A percentile compares a stretch with the other conserved stretches of the same genome.
Evolutionary conservation across 2,797 vertebrate species (phyloP).

Genomic region (Alosa sapidissima): DNA sequence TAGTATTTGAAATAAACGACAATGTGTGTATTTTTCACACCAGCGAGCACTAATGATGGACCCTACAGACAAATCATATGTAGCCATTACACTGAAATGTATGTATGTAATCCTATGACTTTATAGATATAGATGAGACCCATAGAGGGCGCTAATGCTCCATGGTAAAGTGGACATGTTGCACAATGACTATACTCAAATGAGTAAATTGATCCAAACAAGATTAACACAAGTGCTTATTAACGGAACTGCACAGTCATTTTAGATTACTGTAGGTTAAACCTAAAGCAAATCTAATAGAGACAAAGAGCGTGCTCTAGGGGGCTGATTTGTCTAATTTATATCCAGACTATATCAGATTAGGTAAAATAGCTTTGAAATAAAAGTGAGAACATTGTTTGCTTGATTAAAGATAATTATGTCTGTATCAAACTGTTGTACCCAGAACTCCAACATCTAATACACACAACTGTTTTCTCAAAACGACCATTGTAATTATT

Average conservation of each 20-base stretch:
- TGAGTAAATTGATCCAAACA: background rate
- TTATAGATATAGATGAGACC: constrained; percentile 33
- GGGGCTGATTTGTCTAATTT: no score
- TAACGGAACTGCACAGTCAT: no score
- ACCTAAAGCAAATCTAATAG: no score
- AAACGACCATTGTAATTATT: no score
- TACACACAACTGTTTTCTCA: background rate
- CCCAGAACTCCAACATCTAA: no score
- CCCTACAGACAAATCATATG: background rate
- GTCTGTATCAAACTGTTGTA: no score
- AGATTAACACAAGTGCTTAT: background rate
- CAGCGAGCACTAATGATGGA: no score
- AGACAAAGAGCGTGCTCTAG: background rate
- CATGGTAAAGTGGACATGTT: constrained; percentile 34
- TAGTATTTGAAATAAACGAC: background rate
- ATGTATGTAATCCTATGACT: background rate
- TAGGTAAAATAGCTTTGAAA: no score
- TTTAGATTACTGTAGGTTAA: no score
- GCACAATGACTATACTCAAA: background rate
- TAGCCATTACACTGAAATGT: background rate
- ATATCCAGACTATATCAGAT: no score
- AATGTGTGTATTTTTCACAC: no score
- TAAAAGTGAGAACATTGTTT: no score
- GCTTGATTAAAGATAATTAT: background rate
- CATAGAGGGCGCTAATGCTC: constrained; percentile 63